phyloP scores from a whole-genome alignment of 2,797 vertebrate genomes.

The Dicrostonyx torquatus region DNA sequence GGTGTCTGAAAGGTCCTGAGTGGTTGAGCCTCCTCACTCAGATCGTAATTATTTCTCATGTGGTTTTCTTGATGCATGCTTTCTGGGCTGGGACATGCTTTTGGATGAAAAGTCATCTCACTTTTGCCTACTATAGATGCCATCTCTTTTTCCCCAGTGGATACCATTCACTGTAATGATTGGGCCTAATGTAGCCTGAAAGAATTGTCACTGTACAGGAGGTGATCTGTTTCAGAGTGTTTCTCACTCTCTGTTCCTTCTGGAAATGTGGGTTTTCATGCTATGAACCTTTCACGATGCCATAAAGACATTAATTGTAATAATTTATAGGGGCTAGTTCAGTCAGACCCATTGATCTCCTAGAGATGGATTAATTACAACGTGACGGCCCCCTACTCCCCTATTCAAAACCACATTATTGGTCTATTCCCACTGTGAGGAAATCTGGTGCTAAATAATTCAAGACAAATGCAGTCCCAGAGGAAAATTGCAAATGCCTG shows the following conservation, averaged over 20 bases:
- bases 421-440: slow-evolving; percentile 44
- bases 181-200: slow-evolving; percentile 56
- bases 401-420: slow-evolving; percentile 49
- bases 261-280: slow-evolving; percentile 57
- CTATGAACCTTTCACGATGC: slow-evolving; percentile 54
- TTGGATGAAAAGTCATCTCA: slow-evolving; percentile 50
- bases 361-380: slow-evolving; percentile 63
- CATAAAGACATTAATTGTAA: slow-evolving; percentile 61
- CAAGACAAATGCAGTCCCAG: slow-evolving; percentile 53
- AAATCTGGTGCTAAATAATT: slow-evolving; percentile 75
- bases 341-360: slow-evolving; percentile 25
- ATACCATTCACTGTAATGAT: not conserved
- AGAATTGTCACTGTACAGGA: slow-evolving; percentile 45
- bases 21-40: not conserved
- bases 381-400: not conserved
- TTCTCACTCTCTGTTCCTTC: slow-evolving; percentile 47
- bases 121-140: not conserved
- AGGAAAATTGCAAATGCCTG: not conserved
- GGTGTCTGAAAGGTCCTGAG: not conserved
- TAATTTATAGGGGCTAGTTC: slow-evolving; percentile 50
- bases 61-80: not conserved
- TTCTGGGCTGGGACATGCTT: not conserved
- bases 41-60: not conserved
- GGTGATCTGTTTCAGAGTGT: not conserved
- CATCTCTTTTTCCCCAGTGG: not conserved